These are phyloP conservation scores for Amphipoea oculea DNA, from an alignment of 2,888 invertebrate species.

Conservation along the genomic window DNA sequence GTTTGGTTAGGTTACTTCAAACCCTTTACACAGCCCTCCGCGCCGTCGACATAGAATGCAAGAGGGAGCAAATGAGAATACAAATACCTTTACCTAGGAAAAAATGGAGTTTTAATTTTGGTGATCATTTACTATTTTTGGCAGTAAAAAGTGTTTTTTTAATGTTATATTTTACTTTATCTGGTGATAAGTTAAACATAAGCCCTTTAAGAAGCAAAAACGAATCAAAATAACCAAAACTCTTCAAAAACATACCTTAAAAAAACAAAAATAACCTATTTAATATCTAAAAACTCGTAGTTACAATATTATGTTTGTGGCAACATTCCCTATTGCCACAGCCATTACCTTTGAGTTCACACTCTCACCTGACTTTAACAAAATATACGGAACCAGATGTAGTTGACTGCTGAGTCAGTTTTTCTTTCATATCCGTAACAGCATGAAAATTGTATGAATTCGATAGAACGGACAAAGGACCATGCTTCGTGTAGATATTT, in stretches of 20 bases:
- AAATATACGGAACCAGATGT: constrained; percentile 35
- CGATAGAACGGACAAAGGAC: constrained; percentile 51
- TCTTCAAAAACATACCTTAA: not conserved
- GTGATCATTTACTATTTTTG: too few species aligned
- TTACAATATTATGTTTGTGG: constrained; percentile 1
- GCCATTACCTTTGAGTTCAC: constrained; percentile 24
- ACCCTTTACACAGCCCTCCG: too few species aligned
- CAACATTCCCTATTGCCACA: not conserved
- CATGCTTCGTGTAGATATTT: constrained; percentile 23
- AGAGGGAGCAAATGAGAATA: too few species aligned
- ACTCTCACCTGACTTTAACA: constrained; percentile 13
- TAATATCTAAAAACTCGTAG: not conserved
- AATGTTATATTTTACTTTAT: too few species aligned
- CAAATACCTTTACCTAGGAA: too few species aligned
- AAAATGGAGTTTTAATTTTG: too few species aligned
- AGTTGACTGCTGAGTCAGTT: constrained; percentile 32
- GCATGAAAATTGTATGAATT: constrained; percentile 51
- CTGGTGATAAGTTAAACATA: too few species aligned
- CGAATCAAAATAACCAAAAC: not conserved
- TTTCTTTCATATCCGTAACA: constrained; percentile 51
- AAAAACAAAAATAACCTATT: too few species aligned
- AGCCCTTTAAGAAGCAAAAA: too few species aligned
- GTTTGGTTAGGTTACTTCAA: too few species aligned
- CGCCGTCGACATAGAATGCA: too few species aligned
- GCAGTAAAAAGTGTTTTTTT: too few species aligned